Percentiles rank a stretch among this genome's conserved stretches.
Evolutionary conservation across 2,113 vertebrate species (phyloP).

Genomic region (Ifrita kowaldi): DNA sequence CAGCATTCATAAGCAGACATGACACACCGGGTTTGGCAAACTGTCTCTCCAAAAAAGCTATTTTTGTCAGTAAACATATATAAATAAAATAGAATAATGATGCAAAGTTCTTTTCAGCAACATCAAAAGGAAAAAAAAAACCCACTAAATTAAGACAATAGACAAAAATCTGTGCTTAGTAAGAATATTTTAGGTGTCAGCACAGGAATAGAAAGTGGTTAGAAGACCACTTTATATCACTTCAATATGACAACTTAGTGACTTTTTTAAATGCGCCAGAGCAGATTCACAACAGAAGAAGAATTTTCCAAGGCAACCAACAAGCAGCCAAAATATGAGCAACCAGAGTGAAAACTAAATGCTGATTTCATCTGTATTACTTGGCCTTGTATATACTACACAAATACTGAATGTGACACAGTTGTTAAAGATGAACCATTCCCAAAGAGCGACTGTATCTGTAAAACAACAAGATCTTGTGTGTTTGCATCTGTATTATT

Average conservation of each 20-base stretch:
- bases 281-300: background rate
- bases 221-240: background rate
- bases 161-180: background rate
- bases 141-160: background rate
- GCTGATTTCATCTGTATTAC: background rate
- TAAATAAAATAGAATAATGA: background rate
- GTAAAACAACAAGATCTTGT: background rate
- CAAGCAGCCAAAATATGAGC: background rate
- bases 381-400: background rate
- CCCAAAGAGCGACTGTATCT: background rate
- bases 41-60: background rate
- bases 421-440: background rate
- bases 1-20: background rate
- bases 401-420: background rate
- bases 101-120: background rate
- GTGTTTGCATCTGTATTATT: background rate
- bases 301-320: background rate
- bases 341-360: background rate
- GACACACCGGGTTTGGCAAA: background rate
- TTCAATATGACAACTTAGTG: background rate
- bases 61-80: background rate
- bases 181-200: background rate
- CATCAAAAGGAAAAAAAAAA: background rate
- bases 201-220: background rate
- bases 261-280: background rate